Conservation (phyloP, 2,113 vertebrate genomes). For the Emydocephalus ijimae region DNA sequence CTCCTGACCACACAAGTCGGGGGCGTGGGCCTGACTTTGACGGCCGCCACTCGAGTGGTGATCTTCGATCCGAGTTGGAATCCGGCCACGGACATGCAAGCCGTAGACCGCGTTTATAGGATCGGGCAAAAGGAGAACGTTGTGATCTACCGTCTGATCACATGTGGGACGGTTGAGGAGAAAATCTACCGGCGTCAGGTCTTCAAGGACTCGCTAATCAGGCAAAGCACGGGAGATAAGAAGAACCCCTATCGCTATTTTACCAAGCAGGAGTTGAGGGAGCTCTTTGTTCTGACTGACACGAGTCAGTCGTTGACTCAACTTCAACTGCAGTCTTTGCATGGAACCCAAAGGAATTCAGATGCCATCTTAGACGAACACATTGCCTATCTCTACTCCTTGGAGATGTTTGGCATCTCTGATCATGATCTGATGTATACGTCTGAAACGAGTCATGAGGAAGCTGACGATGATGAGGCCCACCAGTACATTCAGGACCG, state of each 20-base stretch:
- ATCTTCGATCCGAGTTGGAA: conserved; percentile 99
- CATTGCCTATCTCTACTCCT: conserved; percentile 78
- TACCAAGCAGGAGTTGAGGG: conserved; percentile 88
- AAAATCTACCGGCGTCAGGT: conserved; percentile 93
- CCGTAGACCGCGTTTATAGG: conserved; percentile 90
- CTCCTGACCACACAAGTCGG: conserved; percentile 93
- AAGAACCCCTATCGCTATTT: conserved; percentile 96
- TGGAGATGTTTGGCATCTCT: conserved; percentile 90
- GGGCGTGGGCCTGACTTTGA: conserved; percentile 90
- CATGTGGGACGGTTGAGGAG: conserved; percentile 93
- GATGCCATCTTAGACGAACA: conserved; percentile 83
- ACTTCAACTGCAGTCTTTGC: conserved; percentile 86
- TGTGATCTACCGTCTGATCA: conserved; percentile 90
- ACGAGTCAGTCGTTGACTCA: conserved; percentile 81
- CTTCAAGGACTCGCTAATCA: conserved; percentile 92
- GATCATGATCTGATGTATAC: conserved; percentile 92
- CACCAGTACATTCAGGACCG: conserved; percentile 81
- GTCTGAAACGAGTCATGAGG: conserved; percentile 67
- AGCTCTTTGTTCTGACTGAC: conserved; percentile 86
- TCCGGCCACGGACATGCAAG: conserved; percentile 92
- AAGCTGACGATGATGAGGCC: conserved; percentile 65
- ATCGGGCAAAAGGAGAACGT: conserved; percentile 92
- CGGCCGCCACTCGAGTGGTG: conserved; percentile 87
- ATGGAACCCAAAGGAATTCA: conserved; percentile 74
- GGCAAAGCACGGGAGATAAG: conserved; percentile 90